A percentile compares a stretch with the other conserved stretches of the same genome.
Evolutionary conservation across 2,888 invertebrate genomes (phyloP).

Genomic region (Ctena decussata): DNA sequence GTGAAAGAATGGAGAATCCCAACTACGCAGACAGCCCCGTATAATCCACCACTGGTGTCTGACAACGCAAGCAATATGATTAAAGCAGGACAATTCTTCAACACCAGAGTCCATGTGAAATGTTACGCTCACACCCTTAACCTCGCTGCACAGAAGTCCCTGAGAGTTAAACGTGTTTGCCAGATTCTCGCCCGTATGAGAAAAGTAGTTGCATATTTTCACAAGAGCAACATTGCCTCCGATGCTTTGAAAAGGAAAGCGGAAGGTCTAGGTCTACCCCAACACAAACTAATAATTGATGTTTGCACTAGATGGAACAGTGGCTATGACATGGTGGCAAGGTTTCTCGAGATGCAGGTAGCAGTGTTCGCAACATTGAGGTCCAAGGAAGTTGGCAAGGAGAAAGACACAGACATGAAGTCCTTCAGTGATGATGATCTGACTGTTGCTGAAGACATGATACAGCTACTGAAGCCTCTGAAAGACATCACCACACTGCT

Average conservation of each 20-base stretch:
- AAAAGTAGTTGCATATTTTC: constrained; percentile 38
- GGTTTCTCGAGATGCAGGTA: constrained; percentile 26
- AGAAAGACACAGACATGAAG: neutral
- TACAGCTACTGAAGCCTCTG: constrained; percentile 16
- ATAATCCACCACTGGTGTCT: constrained; percentile 3
- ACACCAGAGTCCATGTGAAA: neutral
- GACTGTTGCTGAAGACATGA: constrained; percentile 14
- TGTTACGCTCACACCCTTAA: constrained; percentile 46
- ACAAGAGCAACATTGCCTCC: constrained; percentile 32
- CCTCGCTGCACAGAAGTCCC: constrained; percentile 21
- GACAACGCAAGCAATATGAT: constrained; percentile 54
- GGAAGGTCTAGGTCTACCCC: constrained; percentile 28
- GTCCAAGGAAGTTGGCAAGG: constrained; percentile 10
- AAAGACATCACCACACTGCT: constrained; percentile 27
- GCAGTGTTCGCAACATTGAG: constrained; percentile 38
- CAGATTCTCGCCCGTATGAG: constrained; percentile 20
- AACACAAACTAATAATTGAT: constrained; percentile 43
- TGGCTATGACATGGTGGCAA: constrained; percentile 29
- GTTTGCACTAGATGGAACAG: constrained; percentile 41
- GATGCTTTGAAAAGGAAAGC: constrained; percentile 23
- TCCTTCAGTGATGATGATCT: constrained; percentile 14
- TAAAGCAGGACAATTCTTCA: constrained; percentile 19
- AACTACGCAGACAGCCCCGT: neutral
- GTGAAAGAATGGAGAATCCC: constrained; percentile 15
- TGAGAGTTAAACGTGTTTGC: constrained; percentile 30